These are phyloP conservation scores for Tenthredo notha DNA, from an alignment of 2,888 invertebrate genomes.

Conservation along the genomic window DNA sequence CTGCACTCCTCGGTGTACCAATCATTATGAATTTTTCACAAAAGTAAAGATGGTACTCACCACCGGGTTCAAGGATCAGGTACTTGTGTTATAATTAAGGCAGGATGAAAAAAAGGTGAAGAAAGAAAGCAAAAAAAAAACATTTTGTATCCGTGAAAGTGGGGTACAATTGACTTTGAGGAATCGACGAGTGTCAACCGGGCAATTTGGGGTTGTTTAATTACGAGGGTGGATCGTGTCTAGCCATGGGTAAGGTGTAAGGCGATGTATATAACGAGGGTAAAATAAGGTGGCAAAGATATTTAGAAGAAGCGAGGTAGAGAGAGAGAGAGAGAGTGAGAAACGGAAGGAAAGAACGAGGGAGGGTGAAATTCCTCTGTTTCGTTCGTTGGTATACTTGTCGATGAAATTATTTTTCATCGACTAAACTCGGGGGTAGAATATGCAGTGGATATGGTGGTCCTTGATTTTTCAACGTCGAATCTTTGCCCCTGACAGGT, in stretches of 20 bases:
- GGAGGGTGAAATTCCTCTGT: neutral
- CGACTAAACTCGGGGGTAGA: neutral
- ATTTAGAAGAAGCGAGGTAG: neutral
- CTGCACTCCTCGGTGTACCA: neutral
- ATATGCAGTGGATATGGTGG: neutral
- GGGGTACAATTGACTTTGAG: neutral
- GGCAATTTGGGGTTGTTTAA: slow-evolving; percentile 29
- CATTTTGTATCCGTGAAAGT: neutral
- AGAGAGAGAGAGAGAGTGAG: neutral
- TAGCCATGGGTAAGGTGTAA: neutral
- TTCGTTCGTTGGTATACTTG: neutral
- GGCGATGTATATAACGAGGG: slow-evolving; percentile 6
- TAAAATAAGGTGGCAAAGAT: slow-evolving; percentile 1
- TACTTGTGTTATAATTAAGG: slow-evolving; percentile 25
- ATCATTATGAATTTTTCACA: neutral
- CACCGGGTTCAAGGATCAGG: neutral
- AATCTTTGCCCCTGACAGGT: slow-evolving; percentile 46
- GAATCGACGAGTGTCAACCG: slow-evolving; percentile 28
- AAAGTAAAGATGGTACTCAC: neutral
- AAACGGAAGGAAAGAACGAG: neutral
- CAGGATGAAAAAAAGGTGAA: neutral
- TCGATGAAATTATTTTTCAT: slow-evolving; percentile 26
- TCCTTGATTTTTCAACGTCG: slow-evolving; percentile 36
- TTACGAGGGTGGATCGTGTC: slow-evolving; percentile 7
- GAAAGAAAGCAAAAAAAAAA: neutral